Evolutionary conservation across 1,140 invertebrate genomes (phyloP).

Genomic region (Orussus abietinus): DNA sequence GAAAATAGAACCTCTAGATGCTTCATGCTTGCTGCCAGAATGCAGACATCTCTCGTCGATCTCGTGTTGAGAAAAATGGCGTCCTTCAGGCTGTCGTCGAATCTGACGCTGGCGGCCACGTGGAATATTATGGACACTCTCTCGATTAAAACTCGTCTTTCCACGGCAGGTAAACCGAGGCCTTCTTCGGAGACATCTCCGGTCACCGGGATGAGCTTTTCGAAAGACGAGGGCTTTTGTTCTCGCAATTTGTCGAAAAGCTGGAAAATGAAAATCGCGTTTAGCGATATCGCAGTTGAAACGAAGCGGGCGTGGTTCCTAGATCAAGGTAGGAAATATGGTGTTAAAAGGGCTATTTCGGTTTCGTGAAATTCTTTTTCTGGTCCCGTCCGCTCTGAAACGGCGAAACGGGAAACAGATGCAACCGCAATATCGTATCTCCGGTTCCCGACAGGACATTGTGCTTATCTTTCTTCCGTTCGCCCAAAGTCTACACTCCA

Average conservation of each 20-base stretch:
- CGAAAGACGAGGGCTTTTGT: constrained; percentile 49
- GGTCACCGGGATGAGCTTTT: constrained; percentile 72
- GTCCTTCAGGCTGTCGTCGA: constrained; percentile 76
- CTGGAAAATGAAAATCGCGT: too few species aligned
- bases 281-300: too few species aligned
- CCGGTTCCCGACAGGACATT: too few species aligned
- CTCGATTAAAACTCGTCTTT: constrained; percentile 59
- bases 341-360: too few species aligned
- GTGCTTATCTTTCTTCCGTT: too few species aligned
- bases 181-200: constrained; percentile 72
- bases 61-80: constrained; percentile 64
- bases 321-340: too few species aligned
- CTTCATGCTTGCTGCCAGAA: constrained; percentile 62
- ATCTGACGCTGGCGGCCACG: constrained; percentile 89
- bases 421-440: too few species aligned
- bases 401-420: too few species aligned
- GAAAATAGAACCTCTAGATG: constrained; percentile 69
- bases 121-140: constrained; percentile 87
- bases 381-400: too few species aligned
- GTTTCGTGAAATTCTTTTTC: too few species aligned
- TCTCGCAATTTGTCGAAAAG: constrained; percentile 49
- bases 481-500: too few species aligned
- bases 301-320: too few species aligned
- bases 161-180: constrained; percentile 57
- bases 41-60: constrained; percentile 64